Evolutionary conservation across 2,113 vertebrate genomes (phyloP).

Genomic region (Antechinus flavipes): DNA sequence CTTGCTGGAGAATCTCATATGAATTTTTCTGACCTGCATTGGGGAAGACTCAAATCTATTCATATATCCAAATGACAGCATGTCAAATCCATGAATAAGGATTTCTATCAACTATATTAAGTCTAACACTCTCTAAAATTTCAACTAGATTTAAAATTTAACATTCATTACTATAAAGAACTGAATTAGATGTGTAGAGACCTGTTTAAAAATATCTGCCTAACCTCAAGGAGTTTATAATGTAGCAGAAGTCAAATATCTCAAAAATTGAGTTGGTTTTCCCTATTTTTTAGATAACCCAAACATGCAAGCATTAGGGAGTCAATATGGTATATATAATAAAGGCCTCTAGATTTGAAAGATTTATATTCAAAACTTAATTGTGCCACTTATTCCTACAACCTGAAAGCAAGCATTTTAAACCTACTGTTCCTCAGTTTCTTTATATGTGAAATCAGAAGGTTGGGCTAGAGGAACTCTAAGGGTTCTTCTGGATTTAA

Average conservation of each 20-base stretch:
- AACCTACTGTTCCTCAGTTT: not conserved
- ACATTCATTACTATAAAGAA: too few relatives aligned
- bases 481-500: not conserved
- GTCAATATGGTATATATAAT: slow-evolving; percentile 65
- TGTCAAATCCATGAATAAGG: slow-evolving; percentile 42
- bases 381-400: not conserved
- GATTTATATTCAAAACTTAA: not conserved
- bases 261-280: slow-evolving; percentile 70
- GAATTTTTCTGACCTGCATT: slow-evolving; percentile 26
- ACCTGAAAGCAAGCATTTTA: not conserved
- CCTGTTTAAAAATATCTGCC: too few relatives aligned
- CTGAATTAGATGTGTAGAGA: too few relatives aligned
- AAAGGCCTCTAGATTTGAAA: not conserved
- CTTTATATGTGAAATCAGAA: not conserved
- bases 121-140: slow-evolving; percentile 61
- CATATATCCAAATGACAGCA: slow-evolving; percentile 59
- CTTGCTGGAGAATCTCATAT: not conserved
- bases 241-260: slow-evolving; percentile 74
- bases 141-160: not conserved
- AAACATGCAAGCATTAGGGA: slow-evolving; percentile 65
- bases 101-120: slow-evolving; percentile 68
- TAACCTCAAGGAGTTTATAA: too few relatives aligned
- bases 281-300: slow-evolving; percentile 73
- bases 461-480: not conserved
- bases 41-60: slow-evolving; percentile 64